Percentiles rank a stretch among this genome's conserved stretches.
These are phyloP conservation scores for Marronus borbonicus DNA, from an alignment of 2,888 invertebrate species.

Conservation along the genomic window DNA sequence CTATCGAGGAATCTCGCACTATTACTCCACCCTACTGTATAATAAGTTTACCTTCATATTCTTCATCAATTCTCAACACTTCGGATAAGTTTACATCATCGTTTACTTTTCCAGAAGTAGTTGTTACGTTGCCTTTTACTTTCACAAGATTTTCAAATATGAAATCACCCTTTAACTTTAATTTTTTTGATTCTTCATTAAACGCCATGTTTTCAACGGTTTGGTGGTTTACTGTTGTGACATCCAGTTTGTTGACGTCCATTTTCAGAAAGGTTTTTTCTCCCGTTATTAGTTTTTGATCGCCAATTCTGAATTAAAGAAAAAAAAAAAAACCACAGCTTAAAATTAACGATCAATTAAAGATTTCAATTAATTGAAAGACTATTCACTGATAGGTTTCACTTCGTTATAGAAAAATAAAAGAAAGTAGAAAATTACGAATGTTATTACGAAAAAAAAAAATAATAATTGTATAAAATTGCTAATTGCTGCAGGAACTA, in stretches of 20 bases:
- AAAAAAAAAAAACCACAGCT: not conserved
- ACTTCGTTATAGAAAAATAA: no score
- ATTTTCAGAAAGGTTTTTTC: conserved; percentile 64
- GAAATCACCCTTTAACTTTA: conserved; percentile 61
- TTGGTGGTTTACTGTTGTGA: conserved; percentile 60
- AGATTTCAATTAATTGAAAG: no score
- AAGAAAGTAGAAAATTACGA: no score
- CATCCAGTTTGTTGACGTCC: conserved; percentile 60
- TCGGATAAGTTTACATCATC: conserved; percentile 40
- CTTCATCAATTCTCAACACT: conserved; percentile 23
- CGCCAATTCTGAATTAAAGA: conserved; percentile 12
- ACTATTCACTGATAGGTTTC: no score
- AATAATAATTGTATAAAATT: no score
- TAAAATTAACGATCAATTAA: no score
- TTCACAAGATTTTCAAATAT: conserved; percentile 58
- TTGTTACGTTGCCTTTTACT: conserved; percentile 55
- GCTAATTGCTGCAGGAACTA: no score
- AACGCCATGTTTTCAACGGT: conserved; percentile 58
- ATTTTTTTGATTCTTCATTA: conserved; percentile 52
- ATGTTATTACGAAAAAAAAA: no score
- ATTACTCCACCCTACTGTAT: no score
- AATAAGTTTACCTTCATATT: conserved; percentile 2
- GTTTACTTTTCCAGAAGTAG: conserved; percentile 52
- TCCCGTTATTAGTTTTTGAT: conserved; percentile 56
- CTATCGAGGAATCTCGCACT: no score